Evolutionary conservation across 2,797 vertebrate species (phyloP), one percentile per base, ranked within the genome.

Genomic region (Manis pentadactyla): DNA sequence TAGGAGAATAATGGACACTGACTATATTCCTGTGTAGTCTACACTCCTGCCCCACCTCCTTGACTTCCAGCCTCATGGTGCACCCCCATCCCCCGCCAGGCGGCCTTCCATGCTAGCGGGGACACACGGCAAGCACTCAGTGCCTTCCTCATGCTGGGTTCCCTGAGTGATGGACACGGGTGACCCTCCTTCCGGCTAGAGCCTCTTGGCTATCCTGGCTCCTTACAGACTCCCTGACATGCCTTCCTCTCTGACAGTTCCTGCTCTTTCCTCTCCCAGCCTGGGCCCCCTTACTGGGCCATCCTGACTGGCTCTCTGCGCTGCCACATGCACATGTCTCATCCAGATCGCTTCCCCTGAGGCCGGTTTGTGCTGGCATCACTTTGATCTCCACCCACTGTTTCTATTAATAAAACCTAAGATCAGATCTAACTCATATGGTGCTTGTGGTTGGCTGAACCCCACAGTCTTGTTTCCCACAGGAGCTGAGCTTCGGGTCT

Each of bases 341-440:
- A 27, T 23, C 66, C 92, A 93, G 69, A 66, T 19, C 87, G 77
- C 75, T 27, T 27, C 29, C 46, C 34, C 66, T 31, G 78, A 23
- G 42, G 61, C 71, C 4, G 15, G 29, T 57, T 39, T 77, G 64
- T 59, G 71, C 39, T 66, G 34, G 29, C n/a, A 61, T 78, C 73
- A n/a, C 42, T 91, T 89, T 96, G 69, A 96, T 96, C 88, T 77
- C 81, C 46, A 89, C 64, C 69, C 19, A 19, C 81, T 25, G 64
- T 75, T 95, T 94, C 97, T 97, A 87, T 96, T 96, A 96, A 97
- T 90, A 97, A 64, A 53, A 66, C 79, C 86, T 12, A 69, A 94
- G 96, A 90, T 84, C 86, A 51, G 78, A 71, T 61, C 77, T 82
- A 57, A 87, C 49, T 66, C 71, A 17, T 69, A 39, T 0, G 3